A percentile compares a stretch with the other conserved stretches of the same genome.
These are phyloP conservation scores for Corynorhinus townsendii DNA, from an alignment of 2,113 vertebrate species.

Conservation along the genomic window DNA sequence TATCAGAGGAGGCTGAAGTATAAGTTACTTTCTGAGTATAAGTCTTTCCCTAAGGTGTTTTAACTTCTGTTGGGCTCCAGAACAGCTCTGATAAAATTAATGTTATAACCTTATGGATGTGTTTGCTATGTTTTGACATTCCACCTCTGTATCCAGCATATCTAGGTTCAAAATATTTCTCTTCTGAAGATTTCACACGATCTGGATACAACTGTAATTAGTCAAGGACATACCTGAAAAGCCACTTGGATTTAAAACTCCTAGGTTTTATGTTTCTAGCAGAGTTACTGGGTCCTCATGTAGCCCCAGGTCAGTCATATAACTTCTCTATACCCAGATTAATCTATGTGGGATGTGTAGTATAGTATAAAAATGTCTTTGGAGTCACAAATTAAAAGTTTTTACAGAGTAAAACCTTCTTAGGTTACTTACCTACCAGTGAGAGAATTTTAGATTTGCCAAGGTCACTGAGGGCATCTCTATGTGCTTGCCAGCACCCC, in stretches of 20 bases:
- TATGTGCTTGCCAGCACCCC: not conserved
- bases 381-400: not conserved
- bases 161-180: not conserved
- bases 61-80: not conserved
- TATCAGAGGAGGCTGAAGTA: not conserved
- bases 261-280: not conserved
- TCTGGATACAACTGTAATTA: not conserved
- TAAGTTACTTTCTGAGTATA: not conserved
- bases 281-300: not conserved
- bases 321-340: not conserved
- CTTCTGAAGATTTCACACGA: not conserved
- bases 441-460: not conserved
- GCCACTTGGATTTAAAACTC: not conserved
- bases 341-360: not conserved
- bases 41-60: not conserved
- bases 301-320: not conserved
- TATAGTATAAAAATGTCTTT: not conserved
- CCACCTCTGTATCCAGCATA: not conserved
- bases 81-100: not conserved
- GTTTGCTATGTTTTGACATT: not conserved
- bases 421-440: not conserved
- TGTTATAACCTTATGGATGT: not conserved
- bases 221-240: constrained; percentile 1
- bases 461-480: not conserved
- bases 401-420: not conserved